Conservation (phyloP, 1,140 invertebrate genomes). For the Lepeophtheirus salmonis region DNA sequence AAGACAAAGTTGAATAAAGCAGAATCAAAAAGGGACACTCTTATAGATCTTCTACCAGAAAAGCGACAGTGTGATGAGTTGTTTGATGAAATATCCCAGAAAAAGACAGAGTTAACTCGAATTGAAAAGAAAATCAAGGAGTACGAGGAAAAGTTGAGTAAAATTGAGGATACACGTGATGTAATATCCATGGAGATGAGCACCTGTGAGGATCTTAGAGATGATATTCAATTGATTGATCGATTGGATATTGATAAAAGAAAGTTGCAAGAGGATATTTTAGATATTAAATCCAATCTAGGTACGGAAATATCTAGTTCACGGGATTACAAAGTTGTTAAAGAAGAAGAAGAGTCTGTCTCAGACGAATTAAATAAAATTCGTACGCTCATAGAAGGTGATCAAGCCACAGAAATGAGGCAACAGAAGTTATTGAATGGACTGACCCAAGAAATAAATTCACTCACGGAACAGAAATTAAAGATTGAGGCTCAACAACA, state of each 20-base stretch:
- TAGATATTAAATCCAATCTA: neutral
- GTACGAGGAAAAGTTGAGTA: neutral
- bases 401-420: neutral
- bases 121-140: constrained; percentile 4
- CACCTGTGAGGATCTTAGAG: constrained; percentile 1
- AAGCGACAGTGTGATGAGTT: neutral
- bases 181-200: neutral
- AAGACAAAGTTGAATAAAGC: neutral
- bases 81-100: neutral
- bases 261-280: neutral
- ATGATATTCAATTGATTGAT: constrained; percentile 12
- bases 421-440: constrained; percentile 1
- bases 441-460: neutral
- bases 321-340: neutral
- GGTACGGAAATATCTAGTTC: neutral
- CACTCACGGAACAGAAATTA: constrained; percentile 1
- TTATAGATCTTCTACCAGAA: neutral
- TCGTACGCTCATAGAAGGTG: neutral
- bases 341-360: neutral
- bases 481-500: constrained; percentile 13
- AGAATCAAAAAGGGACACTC: neutral
- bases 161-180: neutral
- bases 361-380: neutral
- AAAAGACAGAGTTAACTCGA: neutral
- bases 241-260: neutral